A percentile compares a stretch with the other conserved stretches of the same genome.
Evolutionary conservation across 2,797 vertebrate genomes (phyloP).

Genomic region (Esox lucius): DNA sequence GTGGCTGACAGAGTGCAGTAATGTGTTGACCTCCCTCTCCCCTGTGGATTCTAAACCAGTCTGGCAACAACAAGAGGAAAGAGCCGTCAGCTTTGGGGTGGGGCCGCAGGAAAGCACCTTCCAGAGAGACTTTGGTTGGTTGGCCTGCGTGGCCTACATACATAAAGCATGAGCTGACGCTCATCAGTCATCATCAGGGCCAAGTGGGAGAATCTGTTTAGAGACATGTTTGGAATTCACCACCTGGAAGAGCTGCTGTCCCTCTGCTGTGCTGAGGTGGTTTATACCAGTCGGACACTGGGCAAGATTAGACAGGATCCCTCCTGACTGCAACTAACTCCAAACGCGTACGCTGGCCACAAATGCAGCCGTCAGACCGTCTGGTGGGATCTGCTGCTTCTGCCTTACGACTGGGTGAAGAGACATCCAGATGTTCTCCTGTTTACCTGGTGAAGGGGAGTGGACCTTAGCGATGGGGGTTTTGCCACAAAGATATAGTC

Average conservation of each 20-base stretch:
- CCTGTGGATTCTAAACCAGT: slow-evolving; percentile 20
- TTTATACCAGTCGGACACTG: slow-evolving; percentile 10
- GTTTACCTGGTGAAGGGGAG: neutral
- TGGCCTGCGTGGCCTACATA: slow-evolving; percentile 19
- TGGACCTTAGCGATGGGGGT: neutral
- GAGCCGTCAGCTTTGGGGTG: slow-evolving; percentile 47
- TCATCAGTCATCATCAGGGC: slow-evolving; percentile 45
- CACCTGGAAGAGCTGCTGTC: slow-evolving; percentile 54
- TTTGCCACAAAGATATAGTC: neutral
- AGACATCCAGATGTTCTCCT: slow-evolving; percentile 63
- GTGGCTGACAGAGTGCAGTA: neutral
- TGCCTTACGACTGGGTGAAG: slow-evolving; percentile 39
- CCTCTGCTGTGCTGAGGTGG: slow-evolving; percentile 28
- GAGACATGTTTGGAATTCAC: slow-evolving; percentile 52
- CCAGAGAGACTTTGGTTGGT: slow-evolving; percentile 36
- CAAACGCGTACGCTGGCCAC: slow-evolving; percentile 16
- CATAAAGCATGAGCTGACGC: slow-evolving; percentile 32
- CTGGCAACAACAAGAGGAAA: slow-evolving; percentile 61
- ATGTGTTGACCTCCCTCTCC: neutral
- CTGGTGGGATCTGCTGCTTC: slow-evolving; percentile 44
- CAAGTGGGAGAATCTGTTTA: slow-evolving; percentile 36
- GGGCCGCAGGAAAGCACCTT: slow-evolving; percentile 63
- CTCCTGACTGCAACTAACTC: slow-evolving; percentile 32
- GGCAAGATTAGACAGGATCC: slow-evolving; percentile 54
- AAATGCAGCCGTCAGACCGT: slow-evolving; percentile 43